Evolutionary conservation across 2,888 invertebrate genomes (phyloP).

Genomic region (Eupithecia abbreviata): DNA sequence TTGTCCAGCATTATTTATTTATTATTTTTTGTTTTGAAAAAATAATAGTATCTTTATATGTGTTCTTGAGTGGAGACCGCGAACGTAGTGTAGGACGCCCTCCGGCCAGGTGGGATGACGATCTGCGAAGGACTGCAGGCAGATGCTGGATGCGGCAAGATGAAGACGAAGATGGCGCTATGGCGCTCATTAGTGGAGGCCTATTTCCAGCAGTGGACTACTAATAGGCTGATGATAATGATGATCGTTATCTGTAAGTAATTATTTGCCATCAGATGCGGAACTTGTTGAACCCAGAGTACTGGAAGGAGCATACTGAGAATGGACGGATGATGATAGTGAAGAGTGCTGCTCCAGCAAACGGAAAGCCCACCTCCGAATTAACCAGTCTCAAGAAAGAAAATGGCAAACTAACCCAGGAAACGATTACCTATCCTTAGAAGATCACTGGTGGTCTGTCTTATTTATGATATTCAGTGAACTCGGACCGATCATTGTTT

Average conservation of each 20-base stretch:
- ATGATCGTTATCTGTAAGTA: not conserved
- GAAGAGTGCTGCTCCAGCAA: not conserved
- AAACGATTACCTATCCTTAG: not conserved
- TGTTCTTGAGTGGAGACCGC: too few species aligned
- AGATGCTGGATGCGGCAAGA: too few species aligned
- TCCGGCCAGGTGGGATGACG: too few species aligned
- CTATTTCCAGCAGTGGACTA: too few species aligned
- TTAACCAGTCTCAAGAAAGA: not conserved
- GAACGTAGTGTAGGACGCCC: too few species aligned
- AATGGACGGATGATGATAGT: not conserved
- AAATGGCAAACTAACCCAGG: not conserved
- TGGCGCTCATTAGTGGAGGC: too few species aligned
- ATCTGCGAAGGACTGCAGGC: too few species aligned
- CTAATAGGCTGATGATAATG: too few species aligned
- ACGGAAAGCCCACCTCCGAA: not conserved
- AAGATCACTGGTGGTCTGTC: not conserved
- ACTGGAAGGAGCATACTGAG: not conserved
- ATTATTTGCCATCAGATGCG: slow-evolving; percentile 7
- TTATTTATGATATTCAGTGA: not conserved
- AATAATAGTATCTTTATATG: too few species aligned
- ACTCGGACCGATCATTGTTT: not conserved
- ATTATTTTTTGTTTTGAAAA: not conserved
- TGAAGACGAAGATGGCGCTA: too few species aligned
- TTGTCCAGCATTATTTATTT: not conserved
- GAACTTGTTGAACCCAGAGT: slow-evolving; percentile 1